Conservation (phyloP, 2,797 vertebrate species). For the Cyclopterus lumpus region DNA sequence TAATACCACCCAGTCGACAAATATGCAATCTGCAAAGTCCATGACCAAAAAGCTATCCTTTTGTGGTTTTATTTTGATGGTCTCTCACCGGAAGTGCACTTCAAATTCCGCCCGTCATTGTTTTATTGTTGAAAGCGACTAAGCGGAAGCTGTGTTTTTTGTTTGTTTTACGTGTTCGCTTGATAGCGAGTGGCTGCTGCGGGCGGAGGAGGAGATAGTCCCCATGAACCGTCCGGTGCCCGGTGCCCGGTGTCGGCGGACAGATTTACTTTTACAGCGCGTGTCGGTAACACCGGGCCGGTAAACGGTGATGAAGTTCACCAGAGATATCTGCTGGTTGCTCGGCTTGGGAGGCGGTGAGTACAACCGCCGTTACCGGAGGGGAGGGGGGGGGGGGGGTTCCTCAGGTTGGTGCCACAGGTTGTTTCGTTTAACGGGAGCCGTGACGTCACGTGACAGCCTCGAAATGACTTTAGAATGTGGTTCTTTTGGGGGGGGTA, state of each 20-base stretch:
- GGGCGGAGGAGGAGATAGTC: background rate
- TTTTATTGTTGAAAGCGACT: constrained; percentile 19
- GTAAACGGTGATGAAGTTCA: constrained; percentile 53
- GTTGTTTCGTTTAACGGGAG: too few species aligned
- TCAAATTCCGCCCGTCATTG: background rate
- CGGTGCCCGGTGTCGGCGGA: constrained; percentile 4
- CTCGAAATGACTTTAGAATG: too few species aligned
- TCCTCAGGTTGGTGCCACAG: background rate
- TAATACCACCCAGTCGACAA: too few species aligned
- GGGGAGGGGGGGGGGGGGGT: too few species aligned
- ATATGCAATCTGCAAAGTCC: too few species aligned
- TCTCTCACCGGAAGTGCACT: rapidly evolving
- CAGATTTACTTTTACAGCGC: too few species aligned
- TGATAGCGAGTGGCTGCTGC: background rate
- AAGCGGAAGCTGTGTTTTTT: background rate
- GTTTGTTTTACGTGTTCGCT: rapidly evolving
- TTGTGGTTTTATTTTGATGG: constrained; percentile 28
- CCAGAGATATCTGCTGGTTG: constrained; percentile 55
- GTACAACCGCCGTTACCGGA: constrained; percentile 7
- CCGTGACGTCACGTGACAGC: too few species aligned
- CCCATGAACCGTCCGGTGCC: background rate
- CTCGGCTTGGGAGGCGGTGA: constrained; percentile 64
- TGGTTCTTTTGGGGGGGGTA: too few species aligned
- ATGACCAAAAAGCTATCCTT: background rate
- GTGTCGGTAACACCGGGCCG: background rate